Evolutionary conservation across 1,140 invertebrate genomes (phyloP).

Genomic region (Drosophila hydei): DNA sequence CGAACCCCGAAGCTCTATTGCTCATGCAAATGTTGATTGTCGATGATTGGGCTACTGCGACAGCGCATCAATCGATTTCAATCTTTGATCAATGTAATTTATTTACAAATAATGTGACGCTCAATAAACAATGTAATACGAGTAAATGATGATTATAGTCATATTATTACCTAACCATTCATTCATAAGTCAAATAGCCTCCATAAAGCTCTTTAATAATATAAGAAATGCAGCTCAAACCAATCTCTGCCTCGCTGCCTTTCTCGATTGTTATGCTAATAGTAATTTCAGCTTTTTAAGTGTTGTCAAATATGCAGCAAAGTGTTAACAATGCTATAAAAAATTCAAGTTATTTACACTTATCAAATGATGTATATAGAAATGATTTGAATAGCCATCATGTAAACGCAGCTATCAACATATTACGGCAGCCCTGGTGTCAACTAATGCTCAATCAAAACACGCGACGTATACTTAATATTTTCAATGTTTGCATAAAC

Average conservation of each 20-base stretch:
- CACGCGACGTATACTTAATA: slow-evolving; percentile 71
- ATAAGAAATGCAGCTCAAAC: not conserved
- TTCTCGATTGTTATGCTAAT: not conserved
- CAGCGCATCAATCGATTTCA: not conserved
- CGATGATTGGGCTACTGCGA: too few species aligned
- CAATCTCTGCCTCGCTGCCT: not conserved
- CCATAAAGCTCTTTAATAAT: not conserved
- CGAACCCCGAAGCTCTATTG: too few species aligned
- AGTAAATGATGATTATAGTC: not conserved
- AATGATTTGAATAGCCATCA: slow-evolving; percentile 10
- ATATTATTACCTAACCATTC: not conserved
- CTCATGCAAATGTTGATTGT: too few species aligned
- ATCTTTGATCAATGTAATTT: not conserved
- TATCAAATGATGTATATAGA: not conserved
- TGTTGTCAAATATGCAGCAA: slow-evolving; percentile 2
- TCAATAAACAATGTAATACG: not conserved
- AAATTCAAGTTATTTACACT: slow-evolving; percentile 16
- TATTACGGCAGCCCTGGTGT: slow-evolving; percentile 60
- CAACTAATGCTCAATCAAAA: slow-evolving; percentile 43
- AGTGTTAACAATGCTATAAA: slow-evolving; percentile 12
- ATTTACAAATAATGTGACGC: not conserved
- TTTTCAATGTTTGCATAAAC: slow-evolving; percentile 61
- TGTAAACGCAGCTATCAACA: slow-evolving; percentile 49
- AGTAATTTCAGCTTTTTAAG: not conserved
- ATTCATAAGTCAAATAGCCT: not conserved